phyloP scores from a whole-genome alignment of 64 coral and sea anemone genomes.

The Stichodactyla mertensii region DNA sequence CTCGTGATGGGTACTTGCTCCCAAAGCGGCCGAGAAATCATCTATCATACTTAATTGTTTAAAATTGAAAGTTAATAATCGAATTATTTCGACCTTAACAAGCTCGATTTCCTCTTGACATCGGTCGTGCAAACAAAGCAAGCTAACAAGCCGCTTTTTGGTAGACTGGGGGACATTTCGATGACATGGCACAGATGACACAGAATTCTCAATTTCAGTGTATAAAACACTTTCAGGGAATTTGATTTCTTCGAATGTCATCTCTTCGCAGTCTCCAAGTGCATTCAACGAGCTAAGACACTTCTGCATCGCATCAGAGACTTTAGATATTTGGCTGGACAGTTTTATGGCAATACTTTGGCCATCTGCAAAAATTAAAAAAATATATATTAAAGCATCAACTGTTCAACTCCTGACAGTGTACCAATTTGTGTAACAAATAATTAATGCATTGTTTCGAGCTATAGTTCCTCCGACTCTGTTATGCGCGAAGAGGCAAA shows the following conservation, averaged over 20 bases:
- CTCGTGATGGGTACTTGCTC: not conserved
- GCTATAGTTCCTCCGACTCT: too few relatives aligned
- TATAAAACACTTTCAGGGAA: not conserved
- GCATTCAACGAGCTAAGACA: not conserved
- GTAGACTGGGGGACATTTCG: not conserved
- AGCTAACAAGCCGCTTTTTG: not conserved
- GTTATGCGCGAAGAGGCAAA: too few relatives aligned
- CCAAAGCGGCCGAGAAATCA: not conserved
- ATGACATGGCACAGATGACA: not conserved
- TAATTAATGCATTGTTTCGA: not conserved
- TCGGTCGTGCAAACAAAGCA: not conserved
- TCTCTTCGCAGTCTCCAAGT: not conserved
- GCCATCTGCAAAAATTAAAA: not conserved
- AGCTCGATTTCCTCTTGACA: not conserved
- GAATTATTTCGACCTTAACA: not conserved
- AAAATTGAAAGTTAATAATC: not conserved
- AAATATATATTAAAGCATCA: too few relatives aligned
- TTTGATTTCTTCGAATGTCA: not conserved
- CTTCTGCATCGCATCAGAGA: not conserved
- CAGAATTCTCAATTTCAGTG: not conserved
- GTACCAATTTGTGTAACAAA: not conserved
- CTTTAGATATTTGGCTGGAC: not conserved
- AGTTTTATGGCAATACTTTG: conserved; percentile 13
- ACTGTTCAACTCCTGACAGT: too few relatives aligned
- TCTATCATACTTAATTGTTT: not conserved